Evolutionary conservation across 1,140 invertebrate genomes (phyloP).

Genomic region (Danaus plexippus): DNA sequence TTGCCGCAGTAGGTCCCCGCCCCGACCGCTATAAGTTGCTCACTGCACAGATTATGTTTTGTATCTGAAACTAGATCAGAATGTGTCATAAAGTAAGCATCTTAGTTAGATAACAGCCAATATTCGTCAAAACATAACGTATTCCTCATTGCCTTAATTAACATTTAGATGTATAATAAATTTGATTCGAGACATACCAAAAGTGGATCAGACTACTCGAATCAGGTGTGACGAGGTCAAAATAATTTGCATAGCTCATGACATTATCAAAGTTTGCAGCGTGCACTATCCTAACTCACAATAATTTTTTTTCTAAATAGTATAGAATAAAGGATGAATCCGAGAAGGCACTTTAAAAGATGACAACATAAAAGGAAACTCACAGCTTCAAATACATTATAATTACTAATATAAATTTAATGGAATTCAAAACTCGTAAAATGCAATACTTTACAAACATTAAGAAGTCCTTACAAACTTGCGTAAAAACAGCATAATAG

Average conservation of each 20-base stretch:
- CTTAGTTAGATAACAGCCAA: constrained; percentile 43
- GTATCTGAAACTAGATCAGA: constrained; percentile 60
- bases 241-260: constrained; percentile 57
- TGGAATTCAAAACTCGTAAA: too few relatives aligned
- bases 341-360: too few relatives aligned
- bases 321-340: too few relatives aligned
- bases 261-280: constrained; percentile 31
- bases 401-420: too few relatives aligned
- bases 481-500: too few relatives aligned
- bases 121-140: constrained; percentile 47
- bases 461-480: too few relatives aligned
- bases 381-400: too few relatives aligned
- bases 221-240: constrained; percentile 58
- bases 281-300: constrained; percentile 11
- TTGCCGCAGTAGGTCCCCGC: constrained; percentile 13
- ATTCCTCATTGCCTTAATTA: constrained; percentile 62
- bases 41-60: constrained; percentile 46
- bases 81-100: constrained; percentile 47
- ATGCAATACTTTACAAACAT: too few relatives aligned
- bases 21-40: constrained; percentile 34
- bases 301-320: too few relatives aligned
- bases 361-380: too few relatives aligned
- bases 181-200: constrained; percentile 59
- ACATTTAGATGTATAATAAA: constrained; percentile 66
- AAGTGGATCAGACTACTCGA: constrained; percentile 57